Conservation (phyloP, 92 coral and sea anemone genomes). For the Pocillopora grandis region DNA sequence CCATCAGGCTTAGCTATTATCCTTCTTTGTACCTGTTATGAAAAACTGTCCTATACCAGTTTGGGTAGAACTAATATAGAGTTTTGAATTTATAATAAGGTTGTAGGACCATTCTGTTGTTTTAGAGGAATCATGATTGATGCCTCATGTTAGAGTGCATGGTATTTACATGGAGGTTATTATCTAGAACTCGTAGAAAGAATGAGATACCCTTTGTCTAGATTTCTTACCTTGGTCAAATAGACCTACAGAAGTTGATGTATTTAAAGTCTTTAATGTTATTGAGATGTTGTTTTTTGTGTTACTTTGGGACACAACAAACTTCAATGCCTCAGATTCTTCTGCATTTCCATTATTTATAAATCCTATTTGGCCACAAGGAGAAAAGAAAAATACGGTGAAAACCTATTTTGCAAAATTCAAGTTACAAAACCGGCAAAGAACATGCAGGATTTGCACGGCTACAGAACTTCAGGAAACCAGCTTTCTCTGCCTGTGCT, state of each 20-base stretch:
- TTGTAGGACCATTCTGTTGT: too few species aligned
- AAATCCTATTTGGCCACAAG: background rate
- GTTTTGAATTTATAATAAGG: too few species aligned
- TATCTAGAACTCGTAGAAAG: background rate
- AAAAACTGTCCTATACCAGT: too few species aligned
- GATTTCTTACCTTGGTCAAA: constrained; percentile 16
- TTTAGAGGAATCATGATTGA: too few species aligned
- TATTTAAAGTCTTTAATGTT: background rate
- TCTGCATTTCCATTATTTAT: background rate
- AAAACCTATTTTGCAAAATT: too few species aligned
- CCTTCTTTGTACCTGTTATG: too few species aligned
- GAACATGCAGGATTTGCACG: too few species aligned
- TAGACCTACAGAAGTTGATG: background rate
- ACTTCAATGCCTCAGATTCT: constrained; percentile 7
- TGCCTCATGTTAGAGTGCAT: too few species aligned
- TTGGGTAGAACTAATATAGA: too few species aligned
- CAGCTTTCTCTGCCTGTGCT: constrained; percentile 42
- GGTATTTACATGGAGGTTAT: background rate
- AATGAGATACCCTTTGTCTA: background rate
- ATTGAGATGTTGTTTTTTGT: background rate
- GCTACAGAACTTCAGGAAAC: too few species aligned
- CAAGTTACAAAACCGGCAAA: too few species aligned
- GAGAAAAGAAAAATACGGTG: background rate
- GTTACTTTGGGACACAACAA: background rate
- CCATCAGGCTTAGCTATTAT: too few species aligned